These are phyloP conservation scores for Condylostylus longicornis DNA, from an alignment of 1,140 invertebrate species.

Conservation along the genomic window DNA sequence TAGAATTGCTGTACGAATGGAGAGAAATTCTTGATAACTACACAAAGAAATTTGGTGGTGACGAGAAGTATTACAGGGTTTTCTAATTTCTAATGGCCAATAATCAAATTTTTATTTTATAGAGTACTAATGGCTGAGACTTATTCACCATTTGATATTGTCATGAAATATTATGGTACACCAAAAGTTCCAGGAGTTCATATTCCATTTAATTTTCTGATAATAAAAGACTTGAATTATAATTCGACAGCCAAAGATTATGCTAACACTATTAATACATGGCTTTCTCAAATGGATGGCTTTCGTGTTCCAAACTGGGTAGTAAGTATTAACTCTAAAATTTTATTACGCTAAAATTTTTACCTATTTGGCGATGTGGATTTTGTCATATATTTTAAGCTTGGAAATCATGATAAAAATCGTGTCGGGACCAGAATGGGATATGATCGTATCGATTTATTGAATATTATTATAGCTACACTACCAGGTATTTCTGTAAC, in stretches of 20 bases:
- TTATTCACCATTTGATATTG: constrained; percentile 38
- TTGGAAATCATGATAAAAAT: constrained; percentile 21
- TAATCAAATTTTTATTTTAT: no score
- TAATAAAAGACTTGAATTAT: constrained; percentile 7
- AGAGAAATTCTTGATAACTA: constrained; percentile 41
- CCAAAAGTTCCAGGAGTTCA: constrained; percentile 27
- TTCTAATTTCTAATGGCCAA: not conserved
- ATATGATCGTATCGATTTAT: constrained; percentile 24
- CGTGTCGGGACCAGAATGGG: constrained; percentile 46
- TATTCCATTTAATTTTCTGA: constrained; percentile 41
- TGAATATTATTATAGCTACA: not conserved
- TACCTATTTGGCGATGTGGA: not conserved
- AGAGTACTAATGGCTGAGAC: constrained; percentile 56
- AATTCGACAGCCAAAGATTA: constrained; percentile 23
- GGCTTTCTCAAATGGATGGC: constrained; percentile 21
- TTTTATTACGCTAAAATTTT: not conserved
- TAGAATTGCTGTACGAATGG: constrained; percentile 42
- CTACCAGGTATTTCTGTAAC: not conserved
- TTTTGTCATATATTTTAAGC: not conserved
- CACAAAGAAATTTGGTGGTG: constrained; percentile 1
- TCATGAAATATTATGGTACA: constrained; percentile 37
- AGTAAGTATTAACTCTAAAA: not conserved
- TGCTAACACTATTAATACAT: constrained; percentile 21
- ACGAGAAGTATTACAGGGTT: not conserved
- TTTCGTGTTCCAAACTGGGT: not conserved